Evolutionary conservation across 2,888 invertebrate genomes (phyloP), one percentile per base, ranked within the genome.

Genomic region (Sturmia bella): DNA sequence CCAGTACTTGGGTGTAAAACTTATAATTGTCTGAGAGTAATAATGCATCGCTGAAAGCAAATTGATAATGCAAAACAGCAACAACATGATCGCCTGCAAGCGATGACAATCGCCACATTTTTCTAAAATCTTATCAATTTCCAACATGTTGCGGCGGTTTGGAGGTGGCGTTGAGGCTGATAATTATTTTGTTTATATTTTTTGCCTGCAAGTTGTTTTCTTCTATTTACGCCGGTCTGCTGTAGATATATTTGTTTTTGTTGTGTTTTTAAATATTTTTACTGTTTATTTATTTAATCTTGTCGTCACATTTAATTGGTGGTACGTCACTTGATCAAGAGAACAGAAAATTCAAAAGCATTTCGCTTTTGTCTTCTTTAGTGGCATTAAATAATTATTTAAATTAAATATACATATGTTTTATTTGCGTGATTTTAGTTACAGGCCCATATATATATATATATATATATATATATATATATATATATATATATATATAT

Each of bases 1-100:
- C 91, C 91, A 91, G 86, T 92, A 90, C 37, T 90, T 91, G 2
- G 93, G 93, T 45, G 92, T 90, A 48, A 93, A 90, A 85, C 92
- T 92, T 69, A 93, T 93, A 82, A 93, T 93, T 13, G 93, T 93
- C 87, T 93, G 93, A 9, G 93, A 92, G 86, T 93, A 93, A 87
- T 93, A 93, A 85, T 93, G 93, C 87, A 92, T 91, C 0, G 92
- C 91, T 0, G 93, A 92, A 5, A 93, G 87, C 9, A 93, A 84
- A 87, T 93, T 93, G 76, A 93, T 92, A 6, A 92, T 48, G 70
- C 92, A 92, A 85, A 93, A 93, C 0, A 93, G 87, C 13, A 91
- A 82, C 87, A 93, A 89, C 83, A 93, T 87, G 4, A 92, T 87
- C 50, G 89, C 85, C 86, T 93, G 93, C 86, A 92, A 92, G 61